Evolutionary conservation across 2,888 invertebrate species (phyloP), one percentile per base, ranked within the genome.

Genomic region (Sturmia bella): DNA sequence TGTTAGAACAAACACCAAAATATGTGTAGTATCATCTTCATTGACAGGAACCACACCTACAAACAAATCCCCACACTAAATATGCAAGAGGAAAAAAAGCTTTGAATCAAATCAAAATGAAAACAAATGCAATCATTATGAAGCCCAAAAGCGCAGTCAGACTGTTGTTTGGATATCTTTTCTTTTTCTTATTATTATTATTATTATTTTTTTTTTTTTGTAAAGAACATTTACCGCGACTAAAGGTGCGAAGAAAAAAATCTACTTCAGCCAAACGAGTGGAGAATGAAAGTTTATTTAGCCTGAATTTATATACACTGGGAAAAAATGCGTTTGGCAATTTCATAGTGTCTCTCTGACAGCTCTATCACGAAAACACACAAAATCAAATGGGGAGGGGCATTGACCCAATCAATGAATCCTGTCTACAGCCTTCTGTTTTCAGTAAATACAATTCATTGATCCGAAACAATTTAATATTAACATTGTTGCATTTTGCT

Each of bases 1-100:
- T 70, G 32, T 63, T 50, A 77, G 66, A 66, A 72, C 57, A 66
- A 78, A 72, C 59, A 72, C 9, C 7, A 24, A n/a, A n/a, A n/a
- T n/a, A n/a, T n/a, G 9, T 41, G 50, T 48, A 61, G 45, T 48
- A 72, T 32, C 50, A 57, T 32, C n/a, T 24, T 45, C 9, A 32
- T 11, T 50, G 24, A 24, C n/a, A n/a, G n/a, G n/a, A n/a, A n/a
- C n/a, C n/a, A 56, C 61, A 56, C 48, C 50, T 59, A 66, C 48
- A 50, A 27, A 43, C 0, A 9, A 32, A 32, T 32, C 9, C 7
- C 9, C 6, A 50, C 17, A 56, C 4, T 13, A n/a, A n/a, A n/a
- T n/a, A n/a, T n/a, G 1, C 2, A 32, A 17, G 11, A 17, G 0
- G 7, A 15, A 64, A 50, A 50, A 64, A 54, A 68, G 27, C 13